These are phyloP conservation scores for Dysmachus trigonus DNA, from an alignment of 2,888 invertebrate species.

Conservation along the genomic window DNA sequence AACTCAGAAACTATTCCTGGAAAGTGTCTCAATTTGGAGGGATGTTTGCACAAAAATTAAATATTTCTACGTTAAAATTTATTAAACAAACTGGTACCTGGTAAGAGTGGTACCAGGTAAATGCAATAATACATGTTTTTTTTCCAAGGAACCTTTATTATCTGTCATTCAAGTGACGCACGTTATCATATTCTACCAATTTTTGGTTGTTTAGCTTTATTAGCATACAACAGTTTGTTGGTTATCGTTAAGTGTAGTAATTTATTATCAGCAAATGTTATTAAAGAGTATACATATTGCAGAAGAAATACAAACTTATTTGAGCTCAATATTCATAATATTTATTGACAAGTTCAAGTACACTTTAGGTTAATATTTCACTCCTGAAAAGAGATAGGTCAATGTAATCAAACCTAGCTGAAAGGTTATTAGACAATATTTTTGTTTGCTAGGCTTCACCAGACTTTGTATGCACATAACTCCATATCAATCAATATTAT, in stretches of 20 bases:
- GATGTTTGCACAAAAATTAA: background rate
- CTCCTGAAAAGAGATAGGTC: background rate
- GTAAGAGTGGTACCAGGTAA: background rate
- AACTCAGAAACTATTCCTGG: background rate
- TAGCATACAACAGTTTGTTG: background rate
- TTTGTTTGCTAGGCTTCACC: background rate
- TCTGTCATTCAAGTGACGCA: background rate
- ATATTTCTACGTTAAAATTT: background rate
- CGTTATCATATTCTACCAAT: background rate
- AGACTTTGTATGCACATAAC: background rate
- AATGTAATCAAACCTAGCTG: background rate
- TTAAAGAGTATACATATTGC: background rate
- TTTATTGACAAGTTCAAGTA: background rate
- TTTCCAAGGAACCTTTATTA: background rate
- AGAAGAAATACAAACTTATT: background rate
- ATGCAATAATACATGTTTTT: background rate
- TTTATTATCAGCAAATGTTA: background rate
- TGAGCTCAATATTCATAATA: background rate
- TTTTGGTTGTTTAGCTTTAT: background rate
- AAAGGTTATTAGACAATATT: background rate
- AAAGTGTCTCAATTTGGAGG: background rate
- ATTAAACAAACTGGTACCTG: background rate
- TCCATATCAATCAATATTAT: background rate
- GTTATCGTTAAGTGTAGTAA: background rate
- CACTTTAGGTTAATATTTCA: background rate